Evolutionary conservation across 2,888 invertebrate species (phyloP).

Genomic region (Drosophila pseudotalamancana): DNA sequence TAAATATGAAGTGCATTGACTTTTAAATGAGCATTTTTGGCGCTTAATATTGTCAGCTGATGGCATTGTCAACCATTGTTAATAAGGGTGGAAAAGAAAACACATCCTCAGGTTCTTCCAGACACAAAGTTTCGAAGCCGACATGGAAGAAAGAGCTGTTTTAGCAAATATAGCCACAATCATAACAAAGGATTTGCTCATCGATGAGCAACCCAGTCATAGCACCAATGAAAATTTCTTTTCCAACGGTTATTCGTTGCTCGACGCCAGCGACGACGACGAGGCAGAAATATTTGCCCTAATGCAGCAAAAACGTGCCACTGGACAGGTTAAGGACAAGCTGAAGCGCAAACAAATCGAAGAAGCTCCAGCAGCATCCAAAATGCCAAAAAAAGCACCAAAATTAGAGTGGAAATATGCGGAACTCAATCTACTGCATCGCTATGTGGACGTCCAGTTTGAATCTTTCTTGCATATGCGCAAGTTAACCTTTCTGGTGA

Average conservation of each 20-base stretch:
- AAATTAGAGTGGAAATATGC: slow-evolving; percentile 47
- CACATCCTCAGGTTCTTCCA: neutral
- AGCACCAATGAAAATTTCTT: slow-evolving; percentile 21
- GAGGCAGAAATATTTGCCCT: slow-evolving; percentile 70
- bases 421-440: slow-evolving; percentile 80
- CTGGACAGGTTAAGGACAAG: slow-evolving; percentile 4
- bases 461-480: slow-evolving; percentile 80
- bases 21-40: slow-evolving; percentile 9
- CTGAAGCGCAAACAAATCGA: slow-evolving; percentile 29
- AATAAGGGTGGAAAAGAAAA: slow-evolving; percentile 37
- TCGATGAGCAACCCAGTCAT: slow-evolving; percentile 63
- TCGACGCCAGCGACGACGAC: slow-evolving; percentile 69
- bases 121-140: slow-evolving; percentile 7
- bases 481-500: slow-evolving; percentile 80
- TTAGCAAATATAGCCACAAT: slow-evolving; percentile 82
- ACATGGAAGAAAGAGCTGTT: slow-evolving; percentile 81
- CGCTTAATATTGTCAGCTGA: slow-evolving; percentile 22
- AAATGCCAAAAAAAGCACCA: slow-evolving; percentile 18
- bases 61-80: slow-evolving; percentile 10
- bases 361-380: neutral
- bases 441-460: slow-evolving; percentile 73
- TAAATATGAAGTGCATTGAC: neutral
- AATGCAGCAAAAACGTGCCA: slow-evolving; percentile 44
- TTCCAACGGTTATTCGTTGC: slow-evolving; percentile 41
- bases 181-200: slow-evolving; percentile 80